Base-by-base conservation (phyloP, 2,888 invertebrate genomes). In the Minunthozetes semirufus region DNA sequence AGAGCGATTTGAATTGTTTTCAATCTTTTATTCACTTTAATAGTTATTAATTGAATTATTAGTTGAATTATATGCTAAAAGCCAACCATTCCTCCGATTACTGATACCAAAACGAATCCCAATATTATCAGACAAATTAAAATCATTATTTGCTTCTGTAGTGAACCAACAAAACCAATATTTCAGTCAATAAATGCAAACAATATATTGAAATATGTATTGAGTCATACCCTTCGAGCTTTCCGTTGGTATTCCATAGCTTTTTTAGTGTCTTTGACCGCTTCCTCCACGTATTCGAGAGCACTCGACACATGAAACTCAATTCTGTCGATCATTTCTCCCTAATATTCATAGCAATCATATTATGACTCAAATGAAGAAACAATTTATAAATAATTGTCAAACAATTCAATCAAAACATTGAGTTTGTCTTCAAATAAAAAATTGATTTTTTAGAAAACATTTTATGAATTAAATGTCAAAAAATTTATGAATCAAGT, bases 321-420 rank as follows among this genome's bases (percentile, higher is more conserved):
- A 78, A 86, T 86, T 76, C 86, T 80, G 80, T 87, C 86, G 53
- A 86, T 85, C 85, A 87, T 86, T 80, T 87, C 86, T 72, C 86
- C 86, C 86, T 84, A 84, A 29, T 22, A 59, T 56, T 53, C n/a
- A 53, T 25, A 88, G 93, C 42, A 96, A 86, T 99, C 98, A 82
- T 99, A 98, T 82, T 99, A 87, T 96, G 98, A 98, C 80, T 99
- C 98, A 98, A 99, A 99, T 50, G 5, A 3, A n/a, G 3, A 3
- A 48, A 48, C 48, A 48, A 19, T 50, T 50, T 50, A 5, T 13
- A 4, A 13, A 42, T 13, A 42, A 42, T 42, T 42, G 11, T 11
- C 42, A 42, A 42, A 42, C 42, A 42, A 42, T 42, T 42, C 33
- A 33, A 33, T 6, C 9, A 33, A 33, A 33, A 6, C 33, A 33